Percentiles rank a stretch among this genome's conserved stretches.
These are phyloP conservation scores for Oryzias javanicus DNA, from an alignment of 2,113 vertebrate genomes.

Conservation along the genomic window DNA sequence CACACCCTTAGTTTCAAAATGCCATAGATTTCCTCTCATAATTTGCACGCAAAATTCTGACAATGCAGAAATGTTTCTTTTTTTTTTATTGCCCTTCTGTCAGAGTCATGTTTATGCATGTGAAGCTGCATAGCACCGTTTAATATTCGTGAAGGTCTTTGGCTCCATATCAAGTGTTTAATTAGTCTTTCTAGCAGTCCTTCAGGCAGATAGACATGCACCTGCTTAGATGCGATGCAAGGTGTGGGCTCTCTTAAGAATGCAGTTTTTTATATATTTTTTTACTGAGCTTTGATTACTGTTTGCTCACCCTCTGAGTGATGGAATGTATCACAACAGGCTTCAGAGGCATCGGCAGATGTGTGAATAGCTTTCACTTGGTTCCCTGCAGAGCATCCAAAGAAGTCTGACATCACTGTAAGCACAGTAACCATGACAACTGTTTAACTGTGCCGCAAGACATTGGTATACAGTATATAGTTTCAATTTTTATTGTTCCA, in stretches of 20 bases:
- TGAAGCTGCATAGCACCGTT: background rate
- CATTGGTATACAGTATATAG: slow-evolving; percentile 18
- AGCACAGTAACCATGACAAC: slow-evolving; percentile 70
- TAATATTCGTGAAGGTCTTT: slow-evolving; percentile 1
- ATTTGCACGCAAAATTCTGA: background rate
- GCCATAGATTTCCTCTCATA: too few species aligned
- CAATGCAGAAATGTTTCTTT: background rate
- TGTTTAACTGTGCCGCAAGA: slow-evolving; percentile 46
- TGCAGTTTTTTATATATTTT: background rate
- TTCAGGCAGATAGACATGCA: background rate
- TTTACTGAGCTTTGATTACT: slow-evolving; percentile 14
- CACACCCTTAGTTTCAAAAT: too few species aligned
- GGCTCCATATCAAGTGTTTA: background rate
- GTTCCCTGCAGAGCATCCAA: slow-evolving; percentile 41
- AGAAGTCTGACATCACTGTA: slow-evolving; percentile 37
- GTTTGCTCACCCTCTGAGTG: slow-evolving; percentile 31
- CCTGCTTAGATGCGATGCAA: too few species aligned
- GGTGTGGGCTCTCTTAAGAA: too few species aligned
- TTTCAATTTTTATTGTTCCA: too few species aligned
- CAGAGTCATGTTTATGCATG: background rate
- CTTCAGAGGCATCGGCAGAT: slow-evolving; percentile 29
- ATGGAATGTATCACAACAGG: slow-evolving; percentile 36
- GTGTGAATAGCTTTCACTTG: slow-evolving; percentile 31
- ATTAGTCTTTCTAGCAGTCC: background rate
- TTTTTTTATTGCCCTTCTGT: background rate